Base-by-base conservation (phyloP, 2,797 vertebrate species). In the Melanotaenia trifasciata region DNA sequence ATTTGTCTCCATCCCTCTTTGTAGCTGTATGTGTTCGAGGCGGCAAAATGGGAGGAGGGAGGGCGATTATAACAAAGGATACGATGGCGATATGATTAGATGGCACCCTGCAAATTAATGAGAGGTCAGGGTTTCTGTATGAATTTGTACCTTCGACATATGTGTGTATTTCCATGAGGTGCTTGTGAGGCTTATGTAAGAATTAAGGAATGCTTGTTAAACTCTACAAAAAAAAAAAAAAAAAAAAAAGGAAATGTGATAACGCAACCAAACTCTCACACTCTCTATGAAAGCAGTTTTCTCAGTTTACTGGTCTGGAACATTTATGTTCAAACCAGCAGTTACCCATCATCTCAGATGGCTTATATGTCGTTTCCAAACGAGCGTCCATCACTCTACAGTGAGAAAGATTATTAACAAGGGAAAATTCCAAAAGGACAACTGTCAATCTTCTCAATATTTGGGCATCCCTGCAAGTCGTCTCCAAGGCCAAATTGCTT, bases 161-260 rank as follows among this genome's bases (percentile, higher is more conserved):
- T 13, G 10, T 4, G 9, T 7, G 43, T 45, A 1, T 45, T 56
- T 26, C 4, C 26, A 33, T 58, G 65, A 35, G 4, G 40, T 80
- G 43, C 20, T 22, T 22, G 14, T 57, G 67, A 35, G 73, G 33
- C 51, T 4, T 4, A 32, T 54, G 30, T 30, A 61, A 26, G 22
- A 58, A 40, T 30, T n/a, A 47, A 87, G 26, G 74, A 84, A 80
- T 66, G 28, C 22, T 61, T 8, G 11, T 58, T 53, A 51, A 73
- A 74, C 28, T 54, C 8, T 36, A 28, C n/a, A n/a, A 33, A 33
- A 3, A 33, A 33, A 35, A 6, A 35, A 35, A 9, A 9, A 9
- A 36, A 7, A 45, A n/a, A 24, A 40, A 54, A 53, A 33, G 26
- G 47, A 13, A 50, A 20, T 33, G 43, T 14, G 61, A 35, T 20